Base-by-base conservation (phyloP, 1,140 invertebrate genomes). In the Saccostrea echinata region DNA sequence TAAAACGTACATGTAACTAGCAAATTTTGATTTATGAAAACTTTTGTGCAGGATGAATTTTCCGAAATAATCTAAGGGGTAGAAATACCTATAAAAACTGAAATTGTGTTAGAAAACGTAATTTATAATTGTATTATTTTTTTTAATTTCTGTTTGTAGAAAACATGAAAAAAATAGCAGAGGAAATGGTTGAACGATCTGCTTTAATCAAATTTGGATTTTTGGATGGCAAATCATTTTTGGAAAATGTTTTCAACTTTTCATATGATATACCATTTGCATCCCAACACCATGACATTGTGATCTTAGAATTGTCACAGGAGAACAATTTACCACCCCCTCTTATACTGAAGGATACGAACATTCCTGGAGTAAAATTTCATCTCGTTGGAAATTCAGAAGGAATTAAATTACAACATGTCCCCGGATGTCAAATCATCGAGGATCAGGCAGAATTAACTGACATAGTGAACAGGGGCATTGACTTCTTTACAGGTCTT, bases 251-350 rank as follows among this genome's bases (percentile, higher is more conserved):
- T 13, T 1, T 33, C 68, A 76, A 30, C 1, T 76, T 76, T 12
- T 76, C 68, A 27, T 76, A 33, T 76, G 68, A 76, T 3, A 27
- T 76, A 30, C 24, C 68, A 13, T 76, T 76, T 76, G 68, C 68
- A 12, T 76, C 68, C 12, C 68, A 12, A 1, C 13, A 27, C 4
- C 68, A 76, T 76, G 68, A 76, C 13, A 3, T 76, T 76, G 68
- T 76, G 27, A 76, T 76, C 16, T 33, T 76, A 30, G 68, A 76
- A 76, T 27, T 61, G 16, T 18, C 30, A 18, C 13, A 30, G 12
- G 24, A 76, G 27, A 6, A 9, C 12, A 76, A 76, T 33, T 16
- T 76, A 2, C 68, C 68, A 0, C 13, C 13, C 1, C 68, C 68
- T 30, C 16, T 76, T 33, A 27, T 30, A 9, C 24, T 76, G 11